Base-by-base conservation (phyloP, 2,888 invertebrate genomes). In the Acrobeloides nanus region DNA sequence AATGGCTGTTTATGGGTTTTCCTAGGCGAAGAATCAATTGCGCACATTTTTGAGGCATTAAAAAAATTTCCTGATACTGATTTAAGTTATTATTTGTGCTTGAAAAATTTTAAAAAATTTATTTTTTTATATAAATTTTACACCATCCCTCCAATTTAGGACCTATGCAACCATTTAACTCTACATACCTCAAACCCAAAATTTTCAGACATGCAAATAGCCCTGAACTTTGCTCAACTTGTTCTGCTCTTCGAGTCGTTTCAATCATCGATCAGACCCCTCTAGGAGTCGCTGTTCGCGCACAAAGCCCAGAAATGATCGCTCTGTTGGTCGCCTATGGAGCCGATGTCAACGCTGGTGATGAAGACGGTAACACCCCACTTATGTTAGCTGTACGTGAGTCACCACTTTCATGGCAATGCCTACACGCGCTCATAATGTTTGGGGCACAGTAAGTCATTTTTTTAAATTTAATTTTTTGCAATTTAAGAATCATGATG, bases 331-430 rank as follows among this genome's bases (percentile, higher is more conserved):
- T 81, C 39, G 78, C 79, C 53, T 78, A 79, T 64, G 81, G 81
- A 27, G 81, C 81, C 1, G 72, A 75, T 46, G 73, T 76, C 2
- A 76, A 80, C 62, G 72, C 76, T 38, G 76, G 77, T 66, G 81
- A 81, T 66, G 70, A 73, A 20, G 75, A 78, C 51, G 81, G 81
- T 18, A 80, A 80, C 66, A 80, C 81, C 15, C 80, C 81, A 1
- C 74, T 82, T 18, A 81, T 81, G 66, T 68, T 81, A 42, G 80
- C 80, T 23, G 79, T 80, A 33, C 76, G 79, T 47, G 78, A 79
- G 59, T 76, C 77, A n/a, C 78, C 77, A 48, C 76, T 80, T 41
- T 78, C 78, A 37, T 78, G 79, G 77, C 78, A 80, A 21, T 67
- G 66, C 47, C 59, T 72, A 1, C 69, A 72, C 51, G 66, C 72